Evolutionary conservation across 2,797 vertebrate genomes (phyloP).

Genomic region (Enteromius trimaculatus): DNA sequence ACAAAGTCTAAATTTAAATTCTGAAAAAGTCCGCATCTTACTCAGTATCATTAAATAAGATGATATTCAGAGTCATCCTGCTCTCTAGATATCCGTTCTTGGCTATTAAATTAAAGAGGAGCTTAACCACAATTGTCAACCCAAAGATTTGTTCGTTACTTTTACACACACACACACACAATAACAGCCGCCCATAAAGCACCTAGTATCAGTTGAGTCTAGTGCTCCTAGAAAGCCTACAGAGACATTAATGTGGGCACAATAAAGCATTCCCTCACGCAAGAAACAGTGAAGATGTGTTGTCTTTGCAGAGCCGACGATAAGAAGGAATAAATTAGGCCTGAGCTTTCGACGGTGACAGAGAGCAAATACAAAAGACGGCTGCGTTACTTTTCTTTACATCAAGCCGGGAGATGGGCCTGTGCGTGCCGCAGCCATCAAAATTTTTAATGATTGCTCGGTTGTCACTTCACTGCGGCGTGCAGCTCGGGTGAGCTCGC

Average conservation of each 20-base stretch:
- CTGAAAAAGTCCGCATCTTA: background rate
- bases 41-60: background rate
- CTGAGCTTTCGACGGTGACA: constrained; percentile 56
- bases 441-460: constrained; percentile 65
- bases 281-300: constrained; percentile 26
- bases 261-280: background rate
- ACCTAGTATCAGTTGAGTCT: background rate
- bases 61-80: background rate
- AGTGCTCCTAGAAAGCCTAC: background rate
- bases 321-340: constrained; percentile 62
- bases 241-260: constrained; percentile 24
- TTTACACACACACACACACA: background rate
- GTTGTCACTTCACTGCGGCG: constrained; percentile 56
- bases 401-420: constrained; percentile 52
- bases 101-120: background rate
- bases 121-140: background rate
- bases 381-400: constrained; percentile 49
- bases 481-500: constrained; percentile 44
- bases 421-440: constrained; percentile 60
- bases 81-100: background rate
- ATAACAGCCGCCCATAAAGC: background rate
- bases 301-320: constrained; percentile 15
- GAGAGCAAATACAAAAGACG: constrained; percentile 61
- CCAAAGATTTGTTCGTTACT: background rate
- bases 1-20: background rate